A percentile compares a stretch with the other conserved stretches of the same genome.
phyloP scores from a whole-genome alignment of 1,140 invertebrate genomes.

The Apis laboriosa region DNA sequence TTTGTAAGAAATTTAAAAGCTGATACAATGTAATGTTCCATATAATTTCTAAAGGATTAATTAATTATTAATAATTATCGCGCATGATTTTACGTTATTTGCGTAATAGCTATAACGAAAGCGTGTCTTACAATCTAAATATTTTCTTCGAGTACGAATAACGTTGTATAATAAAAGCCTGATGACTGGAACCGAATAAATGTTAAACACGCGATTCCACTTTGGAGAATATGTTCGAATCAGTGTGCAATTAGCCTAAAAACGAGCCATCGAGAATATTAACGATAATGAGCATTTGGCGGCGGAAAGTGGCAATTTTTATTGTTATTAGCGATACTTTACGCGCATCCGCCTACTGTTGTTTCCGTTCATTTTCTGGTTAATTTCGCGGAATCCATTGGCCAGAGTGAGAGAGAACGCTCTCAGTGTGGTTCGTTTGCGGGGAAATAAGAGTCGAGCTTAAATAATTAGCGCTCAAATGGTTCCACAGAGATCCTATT shows the following conservation, averaged over 20 bases:
- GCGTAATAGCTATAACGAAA: not conserved
- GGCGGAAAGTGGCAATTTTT: constrained; percentile 47
- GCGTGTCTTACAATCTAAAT: not conserved
- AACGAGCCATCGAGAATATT: constrained; percentile 32
- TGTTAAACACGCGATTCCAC: constrained; percentile 1
- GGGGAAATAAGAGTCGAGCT: constrained; percentile 6
- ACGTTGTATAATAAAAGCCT: not conserved
- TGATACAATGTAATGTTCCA: too few relatives aligned
- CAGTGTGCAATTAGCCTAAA: constrained; percentile 39
- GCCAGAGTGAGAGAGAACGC: not conserved
- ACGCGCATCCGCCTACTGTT: not conserved
- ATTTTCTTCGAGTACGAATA: not conserved
- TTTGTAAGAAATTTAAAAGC: not conserved
- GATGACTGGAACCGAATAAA: constrained; percentile 12
- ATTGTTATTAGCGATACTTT: constrained; percentile 49
- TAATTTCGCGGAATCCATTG: constrained; percentile 36
- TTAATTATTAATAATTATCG: not conserved
- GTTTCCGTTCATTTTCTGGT: constrained; percentile 30
- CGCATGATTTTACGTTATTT: not conserved
- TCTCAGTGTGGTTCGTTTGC: constrained; percentile 1
- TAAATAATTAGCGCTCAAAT: constrained; percentile 15
- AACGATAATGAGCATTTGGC: constrained; percentile 54
- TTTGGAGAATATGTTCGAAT: not conserved
- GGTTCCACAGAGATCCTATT: constrained; percentile 1
- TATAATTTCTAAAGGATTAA: not conserved